Percentiles rank a stretch among this genome's conserved stretches.
These are phyloP conservation scores for Teleopsis dalmanni DNA, from an alignment of 1,140 invertebrate genomes.

Conservation along the genomic window DNA sequence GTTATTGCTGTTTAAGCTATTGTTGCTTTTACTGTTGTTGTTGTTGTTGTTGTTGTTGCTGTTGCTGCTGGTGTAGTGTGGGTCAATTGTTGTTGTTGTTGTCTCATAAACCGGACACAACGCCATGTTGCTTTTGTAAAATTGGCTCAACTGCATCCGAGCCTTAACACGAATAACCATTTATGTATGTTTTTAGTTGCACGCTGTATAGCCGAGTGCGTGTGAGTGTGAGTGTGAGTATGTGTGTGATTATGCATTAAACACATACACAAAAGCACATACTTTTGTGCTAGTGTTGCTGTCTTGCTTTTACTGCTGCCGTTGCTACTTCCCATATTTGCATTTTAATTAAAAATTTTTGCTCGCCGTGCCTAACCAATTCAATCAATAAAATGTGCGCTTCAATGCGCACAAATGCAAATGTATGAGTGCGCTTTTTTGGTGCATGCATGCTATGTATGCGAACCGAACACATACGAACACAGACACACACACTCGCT, in stretches of 20 bases:
- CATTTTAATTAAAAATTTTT: constrained; percentile 13
- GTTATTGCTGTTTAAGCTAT: no score
- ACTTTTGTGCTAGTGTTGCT: no score
- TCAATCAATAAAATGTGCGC: constrained; percentile 18
- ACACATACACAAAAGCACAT: constrained; percentile 3
- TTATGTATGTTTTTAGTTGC: no score
- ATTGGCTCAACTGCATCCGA: neutral
- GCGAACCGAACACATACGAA: neutral
- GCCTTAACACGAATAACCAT: neutral
- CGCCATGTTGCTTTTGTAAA: neutral
- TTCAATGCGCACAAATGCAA: neutral
- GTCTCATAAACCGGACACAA: no score
- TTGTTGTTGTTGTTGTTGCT: no score
- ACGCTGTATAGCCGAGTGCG: no score
- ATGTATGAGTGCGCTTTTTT: neutral
- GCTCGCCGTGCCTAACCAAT: neutral
- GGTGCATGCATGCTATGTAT: neutral
- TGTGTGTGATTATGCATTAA: neutral
- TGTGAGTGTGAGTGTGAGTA: neutral
- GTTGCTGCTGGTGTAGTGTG: no score
- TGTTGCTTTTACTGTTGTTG: no score
- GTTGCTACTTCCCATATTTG: constrained; percentile 10
- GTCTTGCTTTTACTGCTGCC: no score
- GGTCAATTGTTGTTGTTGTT: no score
- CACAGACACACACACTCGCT: neutral